phyloP scores from a whole-genome alignment of 2,113 vertebrate genomes.

The Felis chaus region DNA sequence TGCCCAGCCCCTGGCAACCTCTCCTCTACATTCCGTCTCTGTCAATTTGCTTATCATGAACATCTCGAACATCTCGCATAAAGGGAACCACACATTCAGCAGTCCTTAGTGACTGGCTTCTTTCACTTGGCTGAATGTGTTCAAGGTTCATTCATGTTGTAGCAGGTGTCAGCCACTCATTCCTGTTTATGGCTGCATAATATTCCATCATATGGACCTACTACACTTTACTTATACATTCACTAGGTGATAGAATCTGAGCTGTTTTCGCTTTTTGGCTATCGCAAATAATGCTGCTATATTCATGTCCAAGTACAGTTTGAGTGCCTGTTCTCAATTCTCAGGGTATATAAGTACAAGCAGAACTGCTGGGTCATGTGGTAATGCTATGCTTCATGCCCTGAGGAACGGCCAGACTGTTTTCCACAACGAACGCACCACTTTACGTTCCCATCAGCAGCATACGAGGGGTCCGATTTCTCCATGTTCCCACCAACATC shows the following conservation, averaged over 20 bases:
- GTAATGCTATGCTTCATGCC: not conserved
- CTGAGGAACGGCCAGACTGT: not conserved
- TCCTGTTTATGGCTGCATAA: not conserved
- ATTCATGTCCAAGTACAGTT: not conserved
- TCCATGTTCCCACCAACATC: not conserved
- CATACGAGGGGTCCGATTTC: not conserved
- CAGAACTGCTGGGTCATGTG: not conserved
- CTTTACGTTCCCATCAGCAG: not conserved
- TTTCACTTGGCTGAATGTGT: not conserved
- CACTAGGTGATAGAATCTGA: not conserved
- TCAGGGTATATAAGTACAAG: not conserved
- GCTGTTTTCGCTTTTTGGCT: not conserved
- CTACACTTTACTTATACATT: not conserved
- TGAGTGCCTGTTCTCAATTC: not conserved
- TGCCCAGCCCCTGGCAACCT: not conserved
- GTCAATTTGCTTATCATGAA: not conserved
- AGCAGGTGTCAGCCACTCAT: not conserved
- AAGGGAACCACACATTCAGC: not conserved
- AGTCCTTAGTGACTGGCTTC: not conserved
- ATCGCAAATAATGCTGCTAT: not conserved
- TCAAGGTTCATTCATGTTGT: not conserved
- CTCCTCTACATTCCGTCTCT: not conserved
- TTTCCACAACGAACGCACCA: not conserved
- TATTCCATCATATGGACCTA: not conserved
- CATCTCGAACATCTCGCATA: not conserved